Conservation (phyloP, 2,888 invertebrate genomes). For the Yponomeuta evonymella region DNA sequence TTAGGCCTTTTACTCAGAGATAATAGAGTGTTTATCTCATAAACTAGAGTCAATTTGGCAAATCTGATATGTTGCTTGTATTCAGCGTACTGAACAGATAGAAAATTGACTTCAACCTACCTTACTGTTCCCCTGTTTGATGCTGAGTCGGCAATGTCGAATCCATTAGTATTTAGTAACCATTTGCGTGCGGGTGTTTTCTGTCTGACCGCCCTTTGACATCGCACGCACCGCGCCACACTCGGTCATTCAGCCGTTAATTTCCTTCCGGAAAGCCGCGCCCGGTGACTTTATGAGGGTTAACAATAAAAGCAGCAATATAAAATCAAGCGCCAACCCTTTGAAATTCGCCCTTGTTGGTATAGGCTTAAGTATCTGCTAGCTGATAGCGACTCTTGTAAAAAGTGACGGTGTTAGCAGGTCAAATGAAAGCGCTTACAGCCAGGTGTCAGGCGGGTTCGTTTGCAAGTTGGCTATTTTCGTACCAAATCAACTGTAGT, state of each 20-base stretch:
- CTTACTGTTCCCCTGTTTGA: neutral
- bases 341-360: neutral
- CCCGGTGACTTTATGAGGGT: conserved; percentile 21
- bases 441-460: neutral
- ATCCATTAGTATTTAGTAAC: neutral
- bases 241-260: conserved; percentile 59
- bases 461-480: neutral
- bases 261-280: conserved; percentile 59
- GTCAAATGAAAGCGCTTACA: neutral
- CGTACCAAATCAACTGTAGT: neutral
- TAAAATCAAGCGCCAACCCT: neutral
- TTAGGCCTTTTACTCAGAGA: too few species aligned
- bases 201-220: conserved; percentile 23
- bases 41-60: too few species aligned
- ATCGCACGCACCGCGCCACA: conserved; percentile 33
- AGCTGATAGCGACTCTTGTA: neutral
- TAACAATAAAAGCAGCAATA: conserved; percentile 15
- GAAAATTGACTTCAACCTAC: too few species aligned
- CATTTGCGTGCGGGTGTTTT: neutral
- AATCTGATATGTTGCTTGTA: too few species aligned
- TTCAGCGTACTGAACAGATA: too few species aligned
- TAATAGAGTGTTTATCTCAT: too few species aligned
- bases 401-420: neutral
- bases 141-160: neutral
- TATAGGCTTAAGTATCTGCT: neutral